These are phyloP conservation scores for Thecophora atra DNA, from an alignment of 2,888 invertebrate genomes.

Conservation along the genomic window DNA sequence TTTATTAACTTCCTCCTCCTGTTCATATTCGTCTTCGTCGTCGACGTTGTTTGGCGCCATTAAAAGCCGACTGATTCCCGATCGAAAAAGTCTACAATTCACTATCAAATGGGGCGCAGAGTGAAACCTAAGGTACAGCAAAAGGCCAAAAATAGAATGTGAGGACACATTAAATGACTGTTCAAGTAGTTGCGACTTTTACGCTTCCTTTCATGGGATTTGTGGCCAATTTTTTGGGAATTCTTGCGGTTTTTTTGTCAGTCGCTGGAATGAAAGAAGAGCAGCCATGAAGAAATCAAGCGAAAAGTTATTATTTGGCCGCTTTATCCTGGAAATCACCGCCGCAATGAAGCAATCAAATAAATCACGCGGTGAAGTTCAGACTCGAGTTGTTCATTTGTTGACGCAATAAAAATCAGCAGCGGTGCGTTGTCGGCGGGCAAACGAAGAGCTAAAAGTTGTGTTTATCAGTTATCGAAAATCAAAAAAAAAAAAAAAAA, in stretches of 20 bases:
- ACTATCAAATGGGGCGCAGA: conserved; percentile 28
- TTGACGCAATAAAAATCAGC: no score
- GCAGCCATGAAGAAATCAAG: background rate
- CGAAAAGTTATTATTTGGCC: conserved; percentile 38
- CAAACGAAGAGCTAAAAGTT: no score
- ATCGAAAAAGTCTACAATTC: conserved; percentile 26
- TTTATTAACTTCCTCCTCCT: conserved; percentile 23
- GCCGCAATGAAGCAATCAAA: conserved; percentile 62
- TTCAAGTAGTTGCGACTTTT: conserved; percentile 19
- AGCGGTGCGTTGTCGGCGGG: no score
- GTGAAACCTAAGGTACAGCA: conserved; percentile 9
- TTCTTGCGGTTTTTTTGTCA: conserved; percentile 3
- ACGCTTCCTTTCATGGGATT: conserved; percentile 2
- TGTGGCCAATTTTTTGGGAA: background rate
- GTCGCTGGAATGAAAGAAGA: background rate
- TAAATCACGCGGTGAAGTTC: conserved; percentile 50
- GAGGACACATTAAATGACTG: conserved; percentile 28
- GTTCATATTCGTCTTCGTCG: no score
- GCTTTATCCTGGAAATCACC: conserved; percentile 52
- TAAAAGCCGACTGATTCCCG: conserved; percentile 3
- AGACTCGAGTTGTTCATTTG: conserved; percentile 12
- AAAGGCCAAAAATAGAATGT: conserved; percentile 1
- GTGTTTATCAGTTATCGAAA: no score
- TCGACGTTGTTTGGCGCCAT: conserved; percentile 23
- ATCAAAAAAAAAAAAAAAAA: no score